Base-by-base conservation (phyloP, 2,113 vertebrate genomes). In the Columbina picui region DNA sequence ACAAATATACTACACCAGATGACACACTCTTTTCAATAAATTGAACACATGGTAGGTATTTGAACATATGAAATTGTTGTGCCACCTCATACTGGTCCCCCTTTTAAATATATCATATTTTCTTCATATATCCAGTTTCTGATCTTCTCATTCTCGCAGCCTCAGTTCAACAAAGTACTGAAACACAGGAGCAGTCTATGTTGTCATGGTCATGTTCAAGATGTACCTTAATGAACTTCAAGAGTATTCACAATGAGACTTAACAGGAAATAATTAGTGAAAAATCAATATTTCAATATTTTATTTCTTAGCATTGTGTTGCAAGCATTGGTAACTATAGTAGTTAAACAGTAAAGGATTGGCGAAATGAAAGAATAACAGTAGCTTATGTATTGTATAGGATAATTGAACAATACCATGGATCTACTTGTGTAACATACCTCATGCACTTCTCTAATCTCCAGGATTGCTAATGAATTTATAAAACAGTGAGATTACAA, bases 191-290 rank as follows among this genome's bases (percentile, higher is more conserved):
- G 17, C 34, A 70, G 26, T 5, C 22, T 50, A 3, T 12, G 9
- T 22, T 81, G n/a, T 78, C 5, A 14, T 43, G n/a, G n/a, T n/a
- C n/a, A n/a, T 75, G 25, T 4, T 61, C 25, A 15, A 64, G 2
- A n/a, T 0, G 0, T 39, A 43, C 32, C 2, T 53, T 63, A 26
- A 65, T 0, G 0, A 52, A 30, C 6, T 79, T 85, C 9, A 49
- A 57, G 25, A 74, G n/a, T 53, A 2, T 23, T 13, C n/a, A 36
- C 10, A 61, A 63, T 57, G 41, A 43, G 9, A 22, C 1, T 43
- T 26, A 45, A 41, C 38, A 3, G 3, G 29, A 29, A 53, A 83
- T 25, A 60, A 84, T 43, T 14, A 1, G 53, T 22, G 6, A 76
- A 52, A 84, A 60, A 56, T 15, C 9, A 55, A 3, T 38, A 55